Conservation (phyloP, 2,888 invertebrate genomes). For the Keiferia lycopersicella region DNA sequence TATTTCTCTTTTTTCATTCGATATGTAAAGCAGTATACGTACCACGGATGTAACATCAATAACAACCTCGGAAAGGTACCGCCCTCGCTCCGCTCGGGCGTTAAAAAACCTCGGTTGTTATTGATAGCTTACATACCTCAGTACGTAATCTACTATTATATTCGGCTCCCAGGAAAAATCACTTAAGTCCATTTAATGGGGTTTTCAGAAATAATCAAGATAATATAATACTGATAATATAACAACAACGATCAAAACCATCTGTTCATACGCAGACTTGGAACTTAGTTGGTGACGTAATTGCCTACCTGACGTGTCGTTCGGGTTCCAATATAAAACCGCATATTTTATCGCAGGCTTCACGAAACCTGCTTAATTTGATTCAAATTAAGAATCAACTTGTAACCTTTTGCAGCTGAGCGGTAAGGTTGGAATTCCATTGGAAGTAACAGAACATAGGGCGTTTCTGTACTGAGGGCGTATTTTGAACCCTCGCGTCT, state of each 20-base stretch:
- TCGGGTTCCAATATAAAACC: slow-evolving; percentile 45
- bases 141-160: background rate
- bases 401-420: background rate
- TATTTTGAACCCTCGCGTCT: slow-evolving; percentile 68
- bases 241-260: slow-evolving; percentile 11
- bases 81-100: too few relatives aligned
- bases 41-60: too few relatives aligned
- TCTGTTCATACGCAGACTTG: slow-evolving; percentile 17
- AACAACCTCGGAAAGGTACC: too few relatives aligned
- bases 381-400: slow-evolving; percentile 34
- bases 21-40: too few relatives aligned
- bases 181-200: background rate
- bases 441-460: slow-evolving; percentile 48
- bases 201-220: background rate
- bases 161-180: background rate
- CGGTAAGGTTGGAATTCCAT: slow-evolving; percentile 43
- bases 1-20: too few relatives aligned
- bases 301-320: slow-evolving; percentile 17
- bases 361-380: slow-evolving; percentile 53
- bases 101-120: too few relatives aligned
- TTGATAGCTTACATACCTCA: too few relatives aligned
- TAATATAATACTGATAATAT: too few relatives aligned
- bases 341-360: slow-evolving; percentile 60
- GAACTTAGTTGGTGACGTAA: slow-evolving; percentile 1
- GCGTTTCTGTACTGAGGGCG: slow-evolving; percentile 58